These are phyloP conservation scores for Oxytorus armatus DNA, from an alignment of 2,888 invertebrate genomes.

Conservation along the genomic window DNA sequence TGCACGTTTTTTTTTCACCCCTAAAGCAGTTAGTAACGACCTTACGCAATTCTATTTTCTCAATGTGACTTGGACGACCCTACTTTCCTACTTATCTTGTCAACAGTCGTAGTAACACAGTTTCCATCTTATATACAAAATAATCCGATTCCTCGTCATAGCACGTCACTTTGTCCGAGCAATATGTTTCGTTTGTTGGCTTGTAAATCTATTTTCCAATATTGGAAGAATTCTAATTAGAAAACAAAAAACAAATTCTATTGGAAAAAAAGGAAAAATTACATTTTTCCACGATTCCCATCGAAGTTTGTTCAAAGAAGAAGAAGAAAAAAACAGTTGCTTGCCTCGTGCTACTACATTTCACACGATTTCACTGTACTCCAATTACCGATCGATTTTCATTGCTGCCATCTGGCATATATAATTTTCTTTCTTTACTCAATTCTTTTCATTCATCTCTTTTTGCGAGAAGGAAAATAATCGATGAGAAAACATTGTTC, in stretches of 20 bases:
- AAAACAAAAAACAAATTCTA: too few relatives aligned
- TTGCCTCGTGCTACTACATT: too few relatives aligned
- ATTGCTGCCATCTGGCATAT: background rate
- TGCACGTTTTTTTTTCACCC: constrained; percentile 11
- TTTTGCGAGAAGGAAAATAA: background rate
- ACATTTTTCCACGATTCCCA: too few relatives aligned
- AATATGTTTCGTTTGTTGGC: background rate
- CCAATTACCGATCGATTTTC: too few relatives aligned
- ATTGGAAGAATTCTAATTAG: too few relatives aligned
- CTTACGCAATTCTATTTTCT: constrained; percentile 47
- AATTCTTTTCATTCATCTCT: background rate
- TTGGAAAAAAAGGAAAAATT: too few relatives aligned
- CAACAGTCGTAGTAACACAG: constrained; percentile 14
- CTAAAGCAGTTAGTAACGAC: constrained; percentile 30
- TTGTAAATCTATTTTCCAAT: too few relatives aligned
- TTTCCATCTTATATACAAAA: constrained; percentile 6
- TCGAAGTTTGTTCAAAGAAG: too few relatives aligned
- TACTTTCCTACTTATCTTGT: constrained; percentile 1
- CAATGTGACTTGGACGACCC: constrained; percentile 29
- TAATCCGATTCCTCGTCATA: background rate
- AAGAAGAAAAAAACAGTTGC: too few relatives aligned
- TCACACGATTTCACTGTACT: too few relatives aligned
- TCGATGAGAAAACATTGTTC: constrained; percentile 16
- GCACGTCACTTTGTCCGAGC: background rate
- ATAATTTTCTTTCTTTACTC: background rate